Evolutionary conservation across 2,888 invertebrate species (phyloP), one percentile per base, ranked within the genome.

Genomic region (Protophormia terraenovae): DNA sequence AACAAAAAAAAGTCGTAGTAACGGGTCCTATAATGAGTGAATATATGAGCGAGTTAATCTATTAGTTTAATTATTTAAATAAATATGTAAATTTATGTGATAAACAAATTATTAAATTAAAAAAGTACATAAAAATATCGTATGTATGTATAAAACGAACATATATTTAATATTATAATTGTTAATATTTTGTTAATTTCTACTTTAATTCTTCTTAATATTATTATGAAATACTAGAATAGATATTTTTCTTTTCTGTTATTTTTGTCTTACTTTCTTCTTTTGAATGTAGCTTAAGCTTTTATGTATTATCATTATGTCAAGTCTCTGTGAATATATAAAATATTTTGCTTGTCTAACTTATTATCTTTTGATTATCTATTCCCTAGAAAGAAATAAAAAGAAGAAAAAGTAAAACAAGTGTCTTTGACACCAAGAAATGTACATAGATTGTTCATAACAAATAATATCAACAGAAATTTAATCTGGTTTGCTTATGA

Each of bases 61-160:
- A 45, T 27, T 83, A 83, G 76, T 64, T 58, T 66, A 83, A 77
- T 77, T 82, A 55, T 82, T 73, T 67, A 72, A 79, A 69, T 69
- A 67, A 60, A 45, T 72, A 53, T 12, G 6, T 5, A 64, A 73
- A 76, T 83, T 73, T 55, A 72, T 83, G 82, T 83, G 82, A 83
- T 83, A 83, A 82, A n/a, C n/a, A n/a, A 76, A 71, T 83, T 76
- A 53, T 29, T 50, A 50, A 67, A 69, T 5, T 41, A n/a, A 41
- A 62, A 29, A 50, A 35, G 10, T 10, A 12, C 22, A 24, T 32
- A 55, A 19, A 32, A 60, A 16, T 7, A 29, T 22, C 69, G 50
- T 53, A 71, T 77, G 35, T 35, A 71, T 77, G 50, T 53, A 27
- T 58, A 45, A 60, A 58, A 71, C 55, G 24, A 45, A 55, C 53